Evolutionary conservation across 2,888 invertebrate genomes (phyloP), one percentile per base, ranked within the genome.

Genomic region (Drosophila neonasuta): DNA sequence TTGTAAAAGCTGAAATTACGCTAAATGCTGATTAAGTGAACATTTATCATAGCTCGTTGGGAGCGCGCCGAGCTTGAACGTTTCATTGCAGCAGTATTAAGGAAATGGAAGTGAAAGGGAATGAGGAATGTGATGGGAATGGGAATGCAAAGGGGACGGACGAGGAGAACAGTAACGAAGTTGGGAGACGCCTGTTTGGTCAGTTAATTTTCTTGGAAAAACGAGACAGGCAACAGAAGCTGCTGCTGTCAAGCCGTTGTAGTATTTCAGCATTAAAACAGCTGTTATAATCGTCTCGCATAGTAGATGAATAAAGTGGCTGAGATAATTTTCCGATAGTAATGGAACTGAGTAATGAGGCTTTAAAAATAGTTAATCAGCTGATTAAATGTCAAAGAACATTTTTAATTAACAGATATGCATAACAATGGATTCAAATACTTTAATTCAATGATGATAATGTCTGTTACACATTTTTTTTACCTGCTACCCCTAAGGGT

Each of bases 11-110:
- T 90, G 80, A 90, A 89, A 89, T 89, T 89, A 89, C 89, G 90
- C 90, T 89, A 89, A 89, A 90, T 89, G 90, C 90, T 90, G 90
- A 90, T 90, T 90, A 89, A 90, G 90, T 89, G 89, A 81, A 88
- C 88, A 90, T 89, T 90, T 89, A 90, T 89, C 89, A 90, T 88
- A 77, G 87, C 81, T 82, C 70, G 81, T 82, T 82, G 87, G 69
- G 49, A 68, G 69, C 49, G 48, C 42, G 52, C 20, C 17, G 34
- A 57, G 62, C 39, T 50, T 49, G 56, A 24, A 24, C 36, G n/a
- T 42, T 17, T 17, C 34, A 55, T 55, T 69, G 77, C 81, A 81
- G 81, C 86, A 87, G 81, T 74, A 81, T 79, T 74, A 82, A 74
- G 82, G 74, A 85, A 86, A 79, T 85, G 79, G 51, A 42, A 72